These are phyloP conservation scores for Brachylomia viminalis DNA, from an alignment of 2,888 invertebrate genomes.

Conservation along the genomic window DNA sequence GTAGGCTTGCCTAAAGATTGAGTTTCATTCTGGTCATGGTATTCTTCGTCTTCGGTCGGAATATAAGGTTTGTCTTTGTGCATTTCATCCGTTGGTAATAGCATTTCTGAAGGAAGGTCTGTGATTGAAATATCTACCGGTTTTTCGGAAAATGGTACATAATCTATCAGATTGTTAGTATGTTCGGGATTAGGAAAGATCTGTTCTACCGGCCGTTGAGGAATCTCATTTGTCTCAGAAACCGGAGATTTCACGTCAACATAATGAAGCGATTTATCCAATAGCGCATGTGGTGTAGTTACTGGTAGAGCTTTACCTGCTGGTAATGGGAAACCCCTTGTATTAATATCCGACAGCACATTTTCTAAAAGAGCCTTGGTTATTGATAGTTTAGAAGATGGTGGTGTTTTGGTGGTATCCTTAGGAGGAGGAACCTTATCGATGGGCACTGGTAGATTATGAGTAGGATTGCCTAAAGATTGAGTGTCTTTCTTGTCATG, in stretches of 20 bases:
- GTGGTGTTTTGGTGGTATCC: not conserved
- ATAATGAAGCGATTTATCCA: not conserved
- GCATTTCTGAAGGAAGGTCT: not conserved
- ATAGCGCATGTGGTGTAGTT: not conserved
- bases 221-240: not conserved
- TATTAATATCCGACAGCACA: conserved; percentile 34
- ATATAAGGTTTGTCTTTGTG: not conserved
- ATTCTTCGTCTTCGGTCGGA: not conserved
- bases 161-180: not conserved
- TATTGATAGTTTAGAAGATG: conserved; percentile 14
- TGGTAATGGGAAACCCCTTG: conserved; percentile 9
- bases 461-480: no score
- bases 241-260: not conserved
- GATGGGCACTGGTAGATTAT: no score
- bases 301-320: not conserved
- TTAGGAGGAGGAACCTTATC: no score
- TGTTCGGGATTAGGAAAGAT: not conserved
- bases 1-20: not conserved
- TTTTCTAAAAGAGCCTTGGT: conserved; percentile 29
- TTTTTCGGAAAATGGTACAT: not conserved
- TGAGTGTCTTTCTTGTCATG: no score
- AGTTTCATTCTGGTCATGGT: not conserved
- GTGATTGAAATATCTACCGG: not conserved
- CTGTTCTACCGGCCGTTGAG: not conserved
- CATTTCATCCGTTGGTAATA: not conserved